These are phyloP conservation scores for Ennomos quercinarius DNA, from an alignment of 2,888 invertebrate species.

Conservation along the genomic window DNA sequence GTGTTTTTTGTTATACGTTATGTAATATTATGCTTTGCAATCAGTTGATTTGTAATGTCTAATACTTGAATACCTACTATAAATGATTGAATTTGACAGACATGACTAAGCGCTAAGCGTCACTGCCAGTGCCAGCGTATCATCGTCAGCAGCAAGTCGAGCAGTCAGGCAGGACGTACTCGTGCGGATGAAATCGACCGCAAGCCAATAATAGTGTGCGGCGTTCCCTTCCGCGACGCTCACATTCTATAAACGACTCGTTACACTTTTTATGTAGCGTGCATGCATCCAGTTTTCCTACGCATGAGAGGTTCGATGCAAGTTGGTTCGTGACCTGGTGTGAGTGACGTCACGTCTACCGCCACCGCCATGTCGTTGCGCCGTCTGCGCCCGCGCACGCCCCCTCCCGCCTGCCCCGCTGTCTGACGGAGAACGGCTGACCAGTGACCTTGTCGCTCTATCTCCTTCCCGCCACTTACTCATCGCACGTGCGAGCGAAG, in stretches of 20 bases:
- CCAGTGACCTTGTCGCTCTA: conserved; percentile 80
- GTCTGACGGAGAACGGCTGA: conserved; percentile 81
- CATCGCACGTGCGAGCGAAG: conserved; percentile 55
- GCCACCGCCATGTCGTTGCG: conserved; percentile 72
- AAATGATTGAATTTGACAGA: too few relatives aligned
- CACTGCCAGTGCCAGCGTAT: background rate
- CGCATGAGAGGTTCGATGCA: conserved; percentile 75
- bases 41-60: too few relatives aligned
- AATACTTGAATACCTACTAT: too few relatives aligned
- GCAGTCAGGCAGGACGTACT: conserved; percentile 14
- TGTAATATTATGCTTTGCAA: too few relatives aligned
- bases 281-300: conserved; percentile 73
- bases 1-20: too few relatives aligned
- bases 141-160: conserved; percentile 13
- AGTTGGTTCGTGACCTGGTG: conserved; percentile 63
- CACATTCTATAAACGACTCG: conserved; percentile 58
- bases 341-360: conserved; percentile 75
- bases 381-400: conserved; percentile 75
- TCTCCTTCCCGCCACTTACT: conserved; percentile 62
- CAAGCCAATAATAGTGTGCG: conserved; percentile 28
- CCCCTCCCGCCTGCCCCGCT: conserved; percentile 67
- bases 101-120: too few relatives aligned
- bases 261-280: conserved; percentile 61
- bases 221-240: conserved; percentile 51
- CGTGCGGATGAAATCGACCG: conserved; percentile 33